These are phyloP conservation scores for Sthenelais limicola DNA, from an alignment of 2,888 invertebrate species.

Conservation along the genomic window DNA sequence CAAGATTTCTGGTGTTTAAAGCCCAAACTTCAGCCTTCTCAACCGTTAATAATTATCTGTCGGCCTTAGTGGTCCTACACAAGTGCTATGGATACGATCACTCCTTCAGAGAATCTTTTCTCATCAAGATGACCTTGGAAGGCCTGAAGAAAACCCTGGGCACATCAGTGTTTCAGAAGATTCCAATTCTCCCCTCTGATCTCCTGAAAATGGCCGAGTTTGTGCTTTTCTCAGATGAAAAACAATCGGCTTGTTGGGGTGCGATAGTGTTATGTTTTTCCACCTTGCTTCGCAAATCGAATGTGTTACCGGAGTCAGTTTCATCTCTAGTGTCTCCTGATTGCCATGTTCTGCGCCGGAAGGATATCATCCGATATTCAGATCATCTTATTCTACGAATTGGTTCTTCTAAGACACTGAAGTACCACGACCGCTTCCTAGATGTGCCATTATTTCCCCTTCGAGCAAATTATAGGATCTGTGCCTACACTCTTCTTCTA, in stretches of 20 bases:
- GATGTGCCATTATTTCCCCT: no score
- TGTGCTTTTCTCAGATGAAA: background rate
- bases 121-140: no score
- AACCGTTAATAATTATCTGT: background rate
- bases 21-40: background rate
- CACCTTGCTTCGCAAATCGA: background rate
- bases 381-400: no score
- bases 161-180: background rate
- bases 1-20: background rate
- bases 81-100: background rate
- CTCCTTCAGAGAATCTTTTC: background rate
- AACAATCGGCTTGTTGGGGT: background rate
- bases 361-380: no score
- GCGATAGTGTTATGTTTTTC: background rate
- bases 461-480: no score
- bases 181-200: background rate
- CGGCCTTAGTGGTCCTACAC: background rate
- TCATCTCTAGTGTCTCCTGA: no score
- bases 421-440: no score
- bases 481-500: no score
- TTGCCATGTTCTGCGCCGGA: no score
- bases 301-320: no score
- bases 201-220: background rate
- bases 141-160: background rate
- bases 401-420: no score